Base-by-base conservation (phyloP, 2,113 vertebrate genomes). In the Phylloscopus trochiloides region DNA sequence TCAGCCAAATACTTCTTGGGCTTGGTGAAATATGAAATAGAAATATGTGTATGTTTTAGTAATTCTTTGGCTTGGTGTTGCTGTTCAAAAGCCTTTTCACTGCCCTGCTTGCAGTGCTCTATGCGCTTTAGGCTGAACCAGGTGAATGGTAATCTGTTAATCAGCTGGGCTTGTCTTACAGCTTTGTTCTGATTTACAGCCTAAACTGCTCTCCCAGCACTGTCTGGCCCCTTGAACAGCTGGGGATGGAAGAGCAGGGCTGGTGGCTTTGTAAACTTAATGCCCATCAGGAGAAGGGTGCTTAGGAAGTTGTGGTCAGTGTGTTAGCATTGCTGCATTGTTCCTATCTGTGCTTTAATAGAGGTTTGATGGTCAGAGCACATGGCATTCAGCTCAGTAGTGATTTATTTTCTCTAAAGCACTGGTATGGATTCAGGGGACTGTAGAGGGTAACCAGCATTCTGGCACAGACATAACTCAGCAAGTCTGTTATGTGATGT, bases 161-260 rank as follows among this genome's bases (percentile, higher is more conserved):
- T 43, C 28, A 40, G 12, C 38, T 71, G 57, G 29, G 14, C 17
- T 71, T 50, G 17, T 45, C 3, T 76, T 40, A 57, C 24, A 24
- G 43, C 7, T 48, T 52, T 12, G 38, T 57, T 8, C 8, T 48
- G 32, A 28, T 80, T 83, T 58, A 4, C 6, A 73, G 72, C 42
- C 58, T 48, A 0, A 72, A 14, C 9, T 26, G 36, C 21, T 66
- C 15, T 72, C 20, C 17, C 26, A 51, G 55, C 20, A 2, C 21
- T 21, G 0, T 1, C 0, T 20, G 45, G 24, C 19, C 55, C 9
- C 0, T 0, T 24, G 43, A 52, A 5, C 38, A 51, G 3, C 52
- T 48, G 25, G 31, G 31, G 16, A 10, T 54, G 32, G 32, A 32
- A 26, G 16, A 72, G 47, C 55, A 58, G 85, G 47, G 6, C 70